Evolutionary conservation across 1,140 invertebrate species (phyloP), one percentile per base, ranked within the genome.

Genomic region (Bombus picipes): DNA sequence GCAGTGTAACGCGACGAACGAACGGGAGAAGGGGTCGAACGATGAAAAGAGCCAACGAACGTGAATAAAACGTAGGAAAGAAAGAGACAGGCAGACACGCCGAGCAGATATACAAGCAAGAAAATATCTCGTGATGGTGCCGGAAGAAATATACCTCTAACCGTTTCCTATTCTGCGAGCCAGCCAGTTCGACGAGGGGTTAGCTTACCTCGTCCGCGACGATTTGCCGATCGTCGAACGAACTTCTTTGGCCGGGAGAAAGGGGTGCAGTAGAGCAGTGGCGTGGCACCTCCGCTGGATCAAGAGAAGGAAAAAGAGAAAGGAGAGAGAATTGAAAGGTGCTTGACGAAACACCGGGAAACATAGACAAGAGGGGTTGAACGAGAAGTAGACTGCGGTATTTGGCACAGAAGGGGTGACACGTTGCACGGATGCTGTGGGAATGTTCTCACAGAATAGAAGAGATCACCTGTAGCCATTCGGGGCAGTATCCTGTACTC

Each of bases 371-470:
- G 75, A 65, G 71, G 39, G 37, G 57, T 81, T 32, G 76, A 77
- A 72, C 85, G 80, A 87, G 72, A 89, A 87, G 77, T 72, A 88
- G 87, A 83, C 88, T 90, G 83, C 85, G 82, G 72, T 88, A 82
- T 83, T 75, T 28, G 75, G 59, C 73, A 73, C 84, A 71, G 89
- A 94, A 93, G 82, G 92, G 92, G 92, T 93, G 92, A 92, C 86
- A 89, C 83, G 87, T 83, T 83, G 82, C 85, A 87, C 92, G 90
- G 92, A 94, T 94, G 94, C 93, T 94, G 94, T 94, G 94, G 93
- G 92, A 94, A 94, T 92, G 87, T 94, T 94, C 94, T 94, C 94
- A 94, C 93, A 93, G 92, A 41, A 47, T 57, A 82, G 76, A 85
- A 83, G 84, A 90, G 93, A 94, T 94, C 93, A 94, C 94, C 93